These are phyloP conservation scores for Psix sp. DNA, from an alignment of 1,140 invertebrate species.

Conservation along the genomic window DNA sequence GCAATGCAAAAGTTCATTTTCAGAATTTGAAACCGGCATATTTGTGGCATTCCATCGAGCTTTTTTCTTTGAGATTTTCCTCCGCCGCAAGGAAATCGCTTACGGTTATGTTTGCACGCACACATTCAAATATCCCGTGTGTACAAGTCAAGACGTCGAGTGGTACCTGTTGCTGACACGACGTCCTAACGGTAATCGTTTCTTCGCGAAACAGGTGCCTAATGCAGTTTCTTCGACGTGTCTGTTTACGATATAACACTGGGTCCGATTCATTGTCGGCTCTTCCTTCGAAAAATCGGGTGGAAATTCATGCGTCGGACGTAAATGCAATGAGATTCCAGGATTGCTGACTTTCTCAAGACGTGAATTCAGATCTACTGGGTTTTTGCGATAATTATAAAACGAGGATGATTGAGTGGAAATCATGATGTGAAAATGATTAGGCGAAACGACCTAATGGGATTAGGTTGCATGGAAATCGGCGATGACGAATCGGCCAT, in stretches of 20 bases:
- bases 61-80: slow-evolving; percentile 26
- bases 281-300: no score
- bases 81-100: slow-evolving; percentile 22
- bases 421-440: no score
- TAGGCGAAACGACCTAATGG: no score
- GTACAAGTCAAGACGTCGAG: slow-evolving; percentile 56
- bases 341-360: no score
- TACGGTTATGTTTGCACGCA: slow-evolving; percentile 36
- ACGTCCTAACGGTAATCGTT: slow-evolving; percentile 71
- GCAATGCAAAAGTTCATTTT: no score
- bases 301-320: no score
- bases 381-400: no score
- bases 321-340: no score
- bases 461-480: no score
- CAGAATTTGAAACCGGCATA: not conserved
- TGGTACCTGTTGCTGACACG: slow-evolving; percentile 71
- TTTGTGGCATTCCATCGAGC: not conserved
- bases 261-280: slow-evolving; percentile 1
- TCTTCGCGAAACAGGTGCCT: slow-evolving; percentile 71
- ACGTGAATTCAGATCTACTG: no score
- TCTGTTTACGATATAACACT: slow-evolving; percentile 52
- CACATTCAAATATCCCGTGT: slow-evolving; percentile 9
- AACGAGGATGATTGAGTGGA: no score
- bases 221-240: slow-evolving; percentile 56
- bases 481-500: no score